Evolutionary conservation across 2,888 invertebrate species (phyloP).

Genomic region (Dugesia japonica): DNA sequence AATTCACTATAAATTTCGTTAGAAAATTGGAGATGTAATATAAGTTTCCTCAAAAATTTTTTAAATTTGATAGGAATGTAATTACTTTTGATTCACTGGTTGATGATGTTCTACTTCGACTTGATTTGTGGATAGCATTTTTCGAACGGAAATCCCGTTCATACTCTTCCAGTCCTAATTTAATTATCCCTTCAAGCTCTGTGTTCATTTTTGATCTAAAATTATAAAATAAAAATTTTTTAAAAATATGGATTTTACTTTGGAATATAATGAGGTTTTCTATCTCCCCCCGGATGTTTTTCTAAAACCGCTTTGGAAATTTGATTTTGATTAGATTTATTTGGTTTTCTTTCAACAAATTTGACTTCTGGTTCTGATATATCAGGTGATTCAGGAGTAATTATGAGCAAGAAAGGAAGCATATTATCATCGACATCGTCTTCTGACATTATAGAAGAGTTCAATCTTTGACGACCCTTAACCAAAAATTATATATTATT

Average conservation of each 20-base stretch:
- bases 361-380: background rate
- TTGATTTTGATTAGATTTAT: background rate
- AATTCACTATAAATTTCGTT: no score
- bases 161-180: background rate
- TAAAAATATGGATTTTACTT: background rate
- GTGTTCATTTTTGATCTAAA: background rate
- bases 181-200: background rate
- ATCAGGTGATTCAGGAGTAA: constrained; percentile 24
- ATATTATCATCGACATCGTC: constrained; percentile 30
- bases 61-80: no score
- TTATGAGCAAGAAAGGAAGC: constrained; percentile 20
- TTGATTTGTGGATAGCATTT: background rate
- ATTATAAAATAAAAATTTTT: no score
- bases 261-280: constrained; percentile 58
- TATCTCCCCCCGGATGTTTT: constrained; percentile 74
- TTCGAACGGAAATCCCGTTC: background rate
- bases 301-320: background rate
- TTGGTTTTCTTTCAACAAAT: background rate
- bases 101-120: background rate
- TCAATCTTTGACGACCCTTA: constrained; percentile 6
- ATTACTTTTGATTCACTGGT: background rate
- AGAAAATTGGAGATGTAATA: no score
- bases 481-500: no score
- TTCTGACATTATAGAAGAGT: constrained; percentile 21
- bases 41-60: no score